Evolutionary conservation across 2,113 vertebrate genomes (phyloP).

Genomic region (Chunga burmeisteri): DNA sequence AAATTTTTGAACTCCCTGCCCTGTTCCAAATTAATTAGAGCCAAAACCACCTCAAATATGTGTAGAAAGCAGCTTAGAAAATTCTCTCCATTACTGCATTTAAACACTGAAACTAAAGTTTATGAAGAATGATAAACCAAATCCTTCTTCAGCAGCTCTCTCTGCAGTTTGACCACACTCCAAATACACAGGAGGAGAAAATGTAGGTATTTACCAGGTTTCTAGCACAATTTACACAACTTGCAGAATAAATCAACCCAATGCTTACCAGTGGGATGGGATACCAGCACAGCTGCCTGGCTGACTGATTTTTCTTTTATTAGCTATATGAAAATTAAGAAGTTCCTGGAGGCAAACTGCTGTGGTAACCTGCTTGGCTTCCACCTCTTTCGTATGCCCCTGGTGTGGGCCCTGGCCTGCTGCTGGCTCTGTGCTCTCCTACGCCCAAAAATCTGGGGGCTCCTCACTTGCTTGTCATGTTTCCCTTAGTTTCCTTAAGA

Average conservation of each 20-base stretch:
- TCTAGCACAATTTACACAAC: not conserved
- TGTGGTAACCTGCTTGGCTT: not conserved
- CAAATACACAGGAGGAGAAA: not conserved
- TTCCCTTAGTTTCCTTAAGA: not conserved
- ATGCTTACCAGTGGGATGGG: not conserved
- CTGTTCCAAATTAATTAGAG: constrained; percentile 55
- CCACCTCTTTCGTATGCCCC: not conserved
- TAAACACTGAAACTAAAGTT: not conserved
- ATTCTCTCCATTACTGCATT: not conserved
- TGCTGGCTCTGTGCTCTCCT: not conserved
- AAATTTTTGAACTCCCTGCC: not conserved
- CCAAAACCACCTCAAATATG: not conserved
- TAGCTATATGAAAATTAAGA: not conserved
- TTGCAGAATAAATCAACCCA: not conserved
- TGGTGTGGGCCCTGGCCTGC: not conserved
- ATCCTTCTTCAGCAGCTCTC: not conserved
- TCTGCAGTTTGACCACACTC: not conserved
- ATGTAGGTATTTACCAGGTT: not conserved
- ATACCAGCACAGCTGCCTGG: not conserved
- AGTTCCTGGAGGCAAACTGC: not conserved
- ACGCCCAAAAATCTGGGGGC: not conserved
- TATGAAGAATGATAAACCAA: not conserved
- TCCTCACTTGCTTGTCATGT: not conserved
- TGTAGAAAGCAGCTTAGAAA: not conserved
- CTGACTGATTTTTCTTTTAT: not conserved